These are phyloP conservation scores for Folsomia candida DNA, from an alignment of 2,888 invertebrate genomes.

Conservation along the genomic window DNA sequence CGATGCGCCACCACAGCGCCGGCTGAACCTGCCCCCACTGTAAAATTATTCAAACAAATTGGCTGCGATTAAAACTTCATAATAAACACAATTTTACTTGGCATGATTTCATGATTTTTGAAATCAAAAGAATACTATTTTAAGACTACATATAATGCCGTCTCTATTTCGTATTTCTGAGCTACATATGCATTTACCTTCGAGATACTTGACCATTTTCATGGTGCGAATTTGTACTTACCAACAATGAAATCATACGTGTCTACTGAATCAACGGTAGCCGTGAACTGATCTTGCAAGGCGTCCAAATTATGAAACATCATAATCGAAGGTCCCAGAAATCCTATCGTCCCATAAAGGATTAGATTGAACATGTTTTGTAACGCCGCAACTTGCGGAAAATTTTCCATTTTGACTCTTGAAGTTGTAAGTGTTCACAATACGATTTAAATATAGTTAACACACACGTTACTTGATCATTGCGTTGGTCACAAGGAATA, in stretches of 20 bases:
- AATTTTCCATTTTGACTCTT: conserved; percentile 26
- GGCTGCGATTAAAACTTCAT: no score
- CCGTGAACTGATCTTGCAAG: conserved; percentile 35
- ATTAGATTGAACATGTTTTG: conserved; percentile 32
- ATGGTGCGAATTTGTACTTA: conserved; percentile 14
- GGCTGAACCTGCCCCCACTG: conserved; percentile 31
- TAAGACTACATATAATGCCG: no score
- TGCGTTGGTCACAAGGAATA: no score
- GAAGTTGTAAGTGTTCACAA: neutral
- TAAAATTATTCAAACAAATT: neutral
- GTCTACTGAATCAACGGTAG: conserved; percentile 29
- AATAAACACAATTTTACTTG: no score
- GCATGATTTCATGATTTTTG: no score
- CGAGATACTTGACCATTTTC: neutral
- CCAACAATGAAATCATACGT: conserved; percentile 40
- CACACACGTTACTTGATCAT: no score
- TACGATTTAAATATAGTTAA: no score
- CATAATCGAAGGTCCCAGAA: conserved; percentile 37
- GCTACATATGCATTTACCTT: no score
- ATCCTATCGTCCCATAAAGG: conserved; percentile 37
- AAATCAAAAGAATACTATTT: no score
- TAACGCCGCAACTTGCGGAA: conserved; percentile 28
- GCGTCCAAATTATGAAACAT: conserved; percentile 34
- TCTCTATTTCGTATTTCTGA: no score
- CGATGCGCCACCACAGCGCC: conserved; percentile 31